Evolutionary conservation across 1,140 invertebrate genomes (phyloP), one percentile per base, ranked within the genome.

Genomic region (Potamilus streckersoni): DNA sequence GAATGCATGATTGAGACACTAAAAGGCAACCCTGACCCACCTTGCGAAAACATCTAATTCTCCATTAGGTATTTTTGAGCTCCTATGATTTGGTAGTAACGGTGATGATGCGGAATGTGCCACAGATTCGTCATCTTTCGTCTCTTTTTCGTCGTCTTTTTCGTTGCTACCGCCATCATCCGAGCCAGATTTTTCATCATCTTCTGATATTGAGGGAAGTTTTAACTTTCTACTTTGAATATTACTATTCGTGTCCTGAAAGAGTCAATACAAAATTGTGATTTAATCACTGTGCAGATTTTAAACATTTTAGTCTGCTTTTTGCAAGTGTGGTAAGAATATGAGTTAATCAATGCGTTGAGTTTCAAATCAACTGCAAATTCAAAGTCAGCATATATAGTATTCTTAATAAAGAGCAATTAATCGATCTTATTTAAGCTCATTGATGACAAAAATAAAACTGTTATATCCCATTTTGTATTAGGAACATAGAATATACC

Each of bases 181-280:
- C 19, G 71, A 69, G 15, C 64, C 71, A 17, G 79, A 78, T n/a
- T 83, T 66, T 64, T 83, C 84, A 49, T 86, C 86, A 68, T 87
- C 84, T 69, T 87, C 86, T 0, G 86, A 87, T 69, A 87, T 87
- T 1, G 85, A 86, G 3, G 86, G 86, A 12, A 87, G 65, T 11
- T 84, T 87, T 65, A 85, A 31, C 79, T 76, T 79, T 81, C 78
- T 55, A 49, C 71, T 72, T 78, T 64, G 65, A 62, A 67, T 49
- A 20, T 68, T 71, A 57, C 56, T 71, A 16, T 23, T 31, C 16
- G 69, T 61, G 64, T 69, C 71, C 71, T 74, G 55, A 56, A 66
- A 31, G 56, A 60, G n/a, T 49, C 38, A 72, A 68, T 17, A 55
- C 15, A 27, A 57, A 0, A 55, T 27, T 67, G 15, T 20, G 56